Percentiles rank a stretch among this genome's conserved stretches.
These are phyloP conservation scores for Hystrix cristata DNA, from an alignment of 2,113 vertebrate genomes.

Conservation along the genomic window DNA sequence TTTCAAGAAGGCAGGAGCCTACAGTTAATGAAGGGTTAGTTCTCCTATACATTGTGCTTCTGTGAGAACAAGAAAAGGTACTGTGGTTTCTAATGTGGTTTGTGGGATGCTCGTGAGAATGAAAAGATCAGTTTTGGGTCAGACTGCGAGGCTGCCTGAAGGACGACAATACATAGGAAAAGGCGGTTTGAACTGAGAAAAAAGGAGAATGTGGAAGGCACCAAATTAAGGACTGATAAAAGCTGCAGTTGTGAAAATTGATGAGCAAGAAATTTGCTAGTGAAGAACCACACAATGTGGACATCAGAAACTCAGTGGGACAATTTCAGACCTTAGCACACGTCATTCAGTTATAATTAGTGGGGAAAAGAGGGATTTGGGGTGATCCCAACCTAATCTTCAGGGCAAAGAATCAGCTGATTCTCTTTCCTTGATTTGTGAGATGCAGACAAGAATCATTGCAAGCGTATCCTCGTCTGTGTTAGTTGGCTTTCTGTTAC, in stretches of 20 bases:
- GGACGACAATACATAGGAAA: neutral
- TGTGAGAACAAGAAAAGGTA: neutral
- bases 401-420: neutral
- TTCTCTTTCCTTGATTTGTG: neutral
- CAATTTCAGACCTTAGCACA: neutral
- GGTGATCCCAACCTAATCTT: neutral
- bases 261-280: neutral
- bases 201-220: neutral
- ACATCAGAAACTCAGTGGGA: neutral
- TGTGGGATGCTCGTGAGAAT: neutral
- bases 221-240: neutral
- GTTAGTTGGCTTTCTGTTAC: neutral
- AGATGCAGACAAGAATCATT: neutral
- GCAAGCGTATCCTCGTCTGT: neutral
- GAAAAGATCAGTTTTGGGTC: conserved; percentile 5
- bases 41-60: neutral
- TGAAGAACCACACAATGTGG: neutral
- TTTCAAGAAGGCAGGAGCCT: neutral
- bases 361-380: neutral
- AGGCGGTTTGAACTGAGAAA: neutral
- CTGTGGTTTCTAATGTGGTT: conserved; percentile 6
- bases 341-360: neutral
- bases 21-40: neutral
- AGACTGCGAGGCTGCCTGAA: neutral
- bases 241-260: neutral